phyloP scores from a whole-genome alignment of 2,888 invertebrate genomes.

The Eumerus sabulonum region DNA sequence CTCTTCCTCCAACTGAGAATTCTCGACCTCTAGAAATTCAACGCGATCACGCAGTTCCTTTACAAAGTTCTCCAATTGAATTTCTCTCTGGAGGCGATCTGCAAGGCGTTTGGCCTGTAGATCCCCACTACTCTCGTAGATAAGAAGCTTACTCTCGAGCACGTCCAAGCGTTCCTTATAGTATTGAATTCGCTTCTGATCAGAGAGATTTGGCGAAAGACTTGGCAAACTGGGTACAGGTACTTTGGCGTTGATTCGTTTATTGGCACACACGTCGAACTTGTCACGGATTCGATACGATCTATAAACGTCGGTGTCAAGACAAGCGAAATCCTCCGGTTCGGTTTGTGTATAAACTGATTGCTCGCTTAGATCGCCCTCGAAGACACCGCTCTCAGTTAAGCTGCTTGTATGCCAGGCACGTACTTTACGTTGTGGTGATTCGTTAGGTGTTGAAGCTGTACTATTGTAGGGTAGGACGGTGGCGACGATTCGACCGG shows the following conservation, averaged over 20 bases:
- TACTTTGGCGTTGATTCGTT: conserved; percentile 68
- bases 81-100: conserved; percentile 83
- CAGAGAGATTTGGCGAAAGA: conserved; percentile 74
- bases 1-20: conserved; percentile 84
- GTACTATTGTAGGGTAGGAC: conserved; percentile 82
- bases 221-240: conserved; percentile 65
- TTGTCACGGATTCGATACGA: conserved; percentile 83
- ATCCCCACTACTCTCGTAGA: conserved; percentile 84
- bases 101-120: conserved; percentile 82
- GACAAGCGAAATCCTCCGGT: conserved; percentile 78
- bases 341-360: conserved; percentile 79
- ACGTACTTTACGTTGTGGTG: conserved; percentile 71
- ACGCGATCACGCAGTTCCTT: conserved; percentile 80
- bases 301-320: conserved; percentile 81
- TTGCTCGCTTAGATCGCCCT: conserved; percentile 78
- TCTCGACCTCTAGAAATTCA: conserved; percentile 82
- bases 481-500: conserved; percentile 81
- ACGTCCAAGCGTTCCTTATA: conserved; percentile 84
- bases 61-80: conserved; percentile 80
- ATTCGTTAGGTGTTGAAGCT: conserved; percentile 78
- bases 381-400: conserved; percentile 88
- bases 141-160: conserved; percentile 83
- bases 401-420: conserved; percentile 80
- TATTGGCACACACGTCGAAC: conserved; percentile 81
- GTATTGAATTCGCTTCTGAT: conserved; percentile 83